Evolutionary conservation across 2,113 vertebrate species (phyloP), one percentile per base, ranked within the genome.

Genomic region (Ctenomys sociabilis): DNA sequence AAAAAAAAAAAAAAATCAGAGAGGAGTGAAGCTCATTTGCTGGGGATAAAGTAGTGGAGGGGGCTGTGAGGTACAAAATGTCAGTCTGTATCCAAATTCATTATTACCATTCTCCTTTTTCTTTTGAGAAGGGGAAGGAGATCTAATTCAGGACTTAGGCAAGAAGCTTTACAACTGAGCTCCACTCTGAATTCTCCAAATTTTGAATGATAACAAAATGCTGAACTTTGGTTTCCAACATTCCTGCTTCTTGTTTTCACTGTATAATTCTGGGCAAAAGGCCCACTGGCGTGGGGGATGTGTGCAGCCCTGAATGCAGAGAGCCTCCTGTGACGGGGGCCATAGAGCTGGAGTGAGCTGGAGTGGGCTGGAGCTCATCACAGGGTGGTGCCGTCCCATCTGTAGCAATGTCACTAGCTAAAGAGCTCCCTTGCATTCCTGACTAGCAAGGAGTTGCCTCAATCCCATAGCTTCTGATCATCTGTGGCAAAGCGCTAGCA

Each of bases 181-280:
- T 40, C 26, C 19, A 68, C 19, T 28, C 72, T 28, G 30, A 16
- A 14, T 26, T 21, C 73, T 52, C 3, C 73, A 37, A 82, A 43
- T 37, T 24, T 73, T 78, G 75, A 54, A 84, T 78, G 49, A 83
- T 85, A 96, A 95, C 52, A 85, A 95, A 93, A 87, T 73, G 52
- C 16, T 93, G 24, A 88, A 43, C 92, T 95, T 91, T 82, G 78
- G 43, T 84, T 95, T 93, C 73, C 84, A 94, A 92, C 45, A 96
- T 87, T 96, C 43, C 90, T 24, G 9, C n/a, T 72, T 37, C n/a
- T 72, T 96, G 83, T 77, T 96, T 91, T 91, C 63, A 61, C 64
- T 90, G 89, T 90, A 95, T 70, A 45, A 89, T 94, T 94, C 57
- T 68, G n/a, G 78, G 91, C 88, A 97, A 61, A 93, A 88, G 85